Percentiles rank a stretch among this genome's conserved stretches.
phyloP scores from a whole-genome alignment of 2,888 invertebrate species.

The Tipula lateralis region DNA sequence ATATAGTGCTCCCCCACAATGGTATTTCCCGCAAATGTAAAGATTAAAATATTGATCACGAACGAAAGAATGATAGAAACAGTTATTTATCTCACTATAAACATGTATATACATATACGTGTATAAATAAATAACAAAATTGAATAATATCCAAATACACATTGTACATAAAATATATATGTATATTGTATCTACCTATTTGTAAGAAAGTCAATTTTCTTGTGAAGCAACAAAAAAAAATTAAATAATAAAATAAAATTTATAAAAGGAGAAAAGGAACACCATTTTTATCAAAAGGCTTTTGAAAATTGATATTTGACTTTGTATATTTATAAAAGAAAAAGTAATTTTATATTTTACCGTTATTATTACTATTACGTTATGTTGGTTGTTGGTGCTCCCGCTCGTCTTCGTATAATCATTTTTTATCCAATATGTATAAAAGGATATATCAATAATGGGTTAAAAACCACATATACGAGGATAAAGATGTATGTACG shows the following conservation, averaged over 20 bases:
- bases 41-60: not conserved
- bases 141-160: not conserved
- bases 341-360: not conserved
- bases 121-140: constrained; percentile 3
- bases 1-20: no score
- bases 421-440: not conserved
- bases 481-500: no score
- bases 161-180: not conserved
- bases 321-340: not conserved
- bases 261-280: not conserved
- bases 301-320: constrained; percentile 5
- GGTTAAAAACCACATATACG: not conserved
- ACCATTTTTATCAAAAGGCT: not conserved
- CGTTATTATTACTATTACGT: not conserved
- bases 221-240: not conserved
- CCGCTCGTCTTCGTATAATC: not conserved
- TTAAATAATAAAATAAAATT: constrained; percentile 8
- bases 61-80: not conserved
- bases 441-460: not conserved
- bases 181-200: not conserved
- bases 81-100: not conserved
- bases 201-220: not conserved
- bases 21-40: no score
- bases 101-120: no score
- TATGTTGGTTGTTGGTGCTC: not conserved